phyloP scores from a whole-genome alignment of 2,113 vertebrate species.

The Hassar affinis region DNA sequence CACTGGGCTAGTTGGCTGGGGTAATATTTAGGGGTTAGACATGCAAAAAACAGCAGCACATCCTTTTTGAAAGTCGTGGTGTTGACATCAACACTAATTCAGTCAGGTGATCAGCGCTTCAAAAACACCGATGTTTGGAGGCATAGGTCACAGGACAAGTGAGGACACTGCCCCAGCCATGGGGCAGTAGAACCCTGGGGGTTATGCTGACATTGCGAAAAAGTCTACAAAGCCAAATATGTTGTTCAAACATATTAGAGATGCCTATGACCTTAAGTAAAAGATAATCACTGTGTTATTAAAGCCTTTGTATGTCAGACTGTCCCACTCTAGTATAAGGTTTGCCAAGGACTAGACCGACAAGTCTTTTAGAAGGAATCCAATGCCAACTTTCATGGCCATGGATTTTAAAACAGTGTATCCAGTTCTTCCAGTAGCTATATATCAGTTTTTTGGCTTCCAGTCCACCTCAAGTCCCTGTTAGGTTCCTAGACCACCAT shows the following conservation, averaged over 20 bases:
- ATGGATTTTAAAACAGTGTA: no score
- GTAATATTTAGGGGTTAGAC: not conserved
- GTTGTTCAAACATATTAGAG: not conserved
- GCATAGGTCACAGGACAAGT: not conserved
- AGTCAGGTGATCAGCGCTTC: not conserved
- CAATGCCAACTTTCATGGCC: not conserved
- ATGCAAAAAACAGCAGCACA: not conserved
- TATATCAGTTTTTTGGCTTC: not conserved
- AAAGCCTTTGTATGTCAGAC: not conserved
- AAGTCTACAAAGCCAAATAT: not conserved
- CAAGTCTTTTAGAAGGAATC: not conserved
- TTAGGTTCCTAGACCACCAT: not conserved
- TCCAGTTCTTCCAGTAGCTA: no score
- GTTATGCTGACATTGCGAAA: not conserved
- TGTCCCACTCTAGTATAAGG: not conserved
- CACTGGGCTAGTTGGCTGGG: not conserved
- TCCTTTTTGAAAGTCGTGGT: not conserved
- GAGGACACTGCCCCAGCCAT: not conserved
- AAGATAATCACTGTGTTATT: not conserved
- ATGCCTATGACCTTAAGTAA: not conserved
- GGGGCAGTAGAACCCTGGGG: no score
- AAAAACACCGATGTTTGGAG: not conserved
- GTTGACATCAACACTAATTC: not conserved
- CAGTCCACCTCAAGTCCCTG: not conserved
- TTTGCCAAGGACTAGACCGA: not conserved